phyloP scores from a whole-genome alignment of 2,113 vertebrate genomes.

The Castor canadensis region DNA sequence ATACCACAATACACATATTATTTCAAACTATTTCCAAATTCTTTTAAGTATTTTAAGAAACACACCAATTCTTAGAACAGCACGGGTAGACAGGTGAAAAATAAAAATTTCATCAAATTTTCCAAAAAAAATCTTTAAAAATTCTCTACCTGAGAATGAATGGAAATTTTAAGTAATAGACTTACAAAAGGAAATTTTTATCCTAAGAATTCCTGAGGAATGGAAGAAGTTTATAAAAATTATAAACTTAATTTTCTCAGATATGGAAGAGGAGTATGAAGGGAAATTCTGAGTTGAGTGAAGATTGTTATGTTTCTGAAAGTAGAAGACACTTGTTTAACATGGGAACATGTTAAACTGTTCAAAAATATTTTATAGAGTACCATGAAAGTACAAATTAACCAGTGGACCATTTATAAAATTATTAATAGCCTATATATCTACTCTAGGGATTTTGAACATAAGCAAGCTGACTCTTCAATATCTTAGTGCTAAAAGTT shows the following conservation, averaged over 20 bases:
- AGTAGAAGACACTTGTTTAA: not conserved
- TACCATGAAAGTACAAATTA: not conserved
- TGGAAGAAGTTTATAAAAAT: not conserved
- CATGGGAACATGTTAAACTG: not conserved
- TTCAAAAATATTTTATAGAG: not conserved
- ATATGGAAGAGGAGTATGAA: not conserved
- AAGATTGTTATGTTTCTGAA: not conserved
- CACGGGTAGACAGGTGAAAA: not conserved
- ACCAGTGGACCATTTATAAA: not conserved
- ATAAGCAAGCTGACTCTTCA: not conserved
- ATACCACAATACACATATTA: not conserved
- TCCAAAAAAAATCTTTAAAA: not conserved
- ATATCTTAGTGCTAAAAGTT: not conserved
- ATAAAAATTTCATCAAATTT: not conserved
- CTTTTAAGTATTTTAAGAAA: not conserved
- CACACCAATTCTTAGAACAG: not conserved
- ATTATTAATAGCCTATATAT: not conserved
- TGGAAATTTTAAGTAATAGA: not conserved
- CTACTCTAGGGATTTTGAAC: not conserved
- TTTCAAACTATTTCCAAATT: not conserved
- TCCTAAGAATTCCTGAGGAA: not conserved
- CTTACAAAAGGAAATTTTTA: no score
- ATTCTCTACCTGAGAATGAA: not conserved
- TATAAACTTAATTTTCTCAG: not conserved
- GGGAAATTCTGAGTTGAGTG: no score